Evolutionary conservation across 2,888 invertebrate genomes (phyloP).

Genomic region (Deroplatys truncata): DNA sequence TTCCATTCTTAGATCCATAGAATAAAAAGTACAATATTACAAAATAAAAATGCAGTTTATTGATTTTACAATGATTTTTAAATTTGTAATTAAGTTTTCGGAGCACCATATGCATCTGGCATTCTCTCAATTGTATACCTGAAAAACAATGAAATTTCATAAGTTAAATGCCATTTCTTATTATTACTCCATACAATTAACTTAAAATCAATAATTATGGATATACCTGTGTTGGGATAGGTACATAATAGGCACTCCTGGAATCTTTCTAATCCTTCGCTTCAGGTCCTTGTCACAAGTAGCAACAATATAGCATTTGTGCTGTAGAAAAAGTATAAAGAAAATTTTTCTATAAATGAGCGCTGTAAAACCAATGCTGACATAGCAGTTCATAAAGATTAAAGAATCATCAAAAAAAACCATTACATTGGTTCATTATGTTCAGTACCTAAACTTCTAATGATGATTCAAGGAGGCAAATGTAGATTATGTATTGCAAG

Average conservation of each 20-base stretch:
- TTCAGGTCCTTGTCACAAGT: constrained; percentile 98
- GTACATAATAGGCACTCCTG: constrained; percentile 99
- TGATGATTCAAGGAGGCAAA: too few species aligned
- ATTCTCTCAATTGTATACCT: constrained; percentile 93
- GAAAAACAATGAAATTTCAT: constrained; percentile 28
- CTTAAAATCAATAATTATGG: neutral
- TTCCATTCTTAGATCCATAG: neutral
- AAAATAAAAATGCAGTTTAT: neutral
- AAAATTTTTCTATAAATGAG: neutral
- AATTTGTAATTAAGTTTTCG: constrained; percentile 46
- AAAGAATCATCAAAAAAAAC: too few species aligned
- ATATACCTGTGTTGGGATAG: constrained; percentile 74
- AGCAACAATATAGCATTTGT: constrained; percentile 99
- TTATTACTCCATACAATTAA: neutral
- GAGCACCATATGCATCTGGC: constrained; percentile 98
- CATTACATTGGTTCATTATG: too few species aligned
- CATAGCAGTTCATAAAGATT: neutral
- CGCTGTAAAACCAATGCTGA: neutral
- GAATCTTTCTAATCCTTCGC: constrained; percentile 91
- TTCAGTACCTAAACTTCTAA: too few species aligned
- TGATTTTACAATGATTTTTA: neutral
- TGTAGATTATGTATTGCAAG: too few species aligned
- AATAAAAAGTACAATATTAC: neutral
- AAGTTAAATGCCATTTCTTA: too few species aligned
- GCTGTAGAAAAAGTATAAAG: constrained; percentile 50